Evolutionary conservation across 2,888 invertebrate species (phyloP).

Genomic region (Brachypalpus laphriformis): DNA sequence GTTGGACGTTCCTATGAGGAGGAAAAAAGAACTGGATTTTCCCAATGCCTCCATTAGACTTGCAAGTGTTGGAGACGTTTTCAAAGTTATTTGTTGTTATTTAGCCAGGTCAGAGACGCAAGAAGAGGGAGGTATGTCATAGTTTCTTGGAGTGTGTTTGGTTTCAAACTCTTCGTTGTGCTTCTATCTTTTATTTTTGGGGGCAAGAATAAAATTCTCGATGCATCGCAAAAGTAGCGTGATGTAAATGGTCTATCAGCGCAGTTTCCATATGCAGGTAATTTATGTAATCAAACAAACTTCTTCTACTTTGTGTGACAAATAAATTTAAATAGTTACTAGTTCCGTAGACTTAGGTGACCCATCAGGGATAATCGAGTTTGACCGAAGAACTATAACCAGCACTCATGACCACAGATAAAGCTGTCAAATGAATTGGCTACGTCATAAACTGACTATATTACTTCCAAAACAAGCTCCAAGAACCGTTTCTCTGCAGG

Average conservation of each 20-base stretch:
- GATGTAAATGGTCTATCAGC: slow-evolving; percentile 12
- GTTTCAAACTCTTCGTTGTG: neutral
- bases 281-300: slow-evolving; percentile 13
- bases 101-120: slow-evolving; percentile 22
- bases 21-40: slow-evolving; percentile 44
- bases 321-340: neutral
- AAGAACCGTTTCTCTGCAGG: no score
- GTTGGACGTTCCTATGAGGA: slow-evolving; percentile 31
- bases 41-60: slow-evolving; percentile 7
- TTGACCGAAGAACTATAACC: no score
- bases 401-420: no score
- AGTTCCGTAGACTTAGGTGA: neutral
- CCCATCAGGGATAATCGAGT: neutral
- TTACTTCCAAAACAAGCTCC: no score
- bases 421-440: no score
- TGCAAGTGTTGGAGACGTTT: slow-evolving; percentile 53
- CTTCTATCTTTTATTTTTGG: slow-evolving; percentile 1
- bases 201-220: neutral
- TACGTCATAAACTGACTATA: no score
- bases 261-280: no score
- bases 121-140: neutral
- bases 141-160: slow-evolving; percentile 42
- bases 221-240: slow-evolving; percentile 4
- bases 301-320: neutral
- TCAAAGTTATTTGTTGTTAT: slow-evolving; percentile 46